Percentiles rank a stretch among this genome's conserved stretches.
phyloP scores from a whole-genome alignment of 1,140 invertebrate species.

The Drosophila pseudoananassae region DNA sequence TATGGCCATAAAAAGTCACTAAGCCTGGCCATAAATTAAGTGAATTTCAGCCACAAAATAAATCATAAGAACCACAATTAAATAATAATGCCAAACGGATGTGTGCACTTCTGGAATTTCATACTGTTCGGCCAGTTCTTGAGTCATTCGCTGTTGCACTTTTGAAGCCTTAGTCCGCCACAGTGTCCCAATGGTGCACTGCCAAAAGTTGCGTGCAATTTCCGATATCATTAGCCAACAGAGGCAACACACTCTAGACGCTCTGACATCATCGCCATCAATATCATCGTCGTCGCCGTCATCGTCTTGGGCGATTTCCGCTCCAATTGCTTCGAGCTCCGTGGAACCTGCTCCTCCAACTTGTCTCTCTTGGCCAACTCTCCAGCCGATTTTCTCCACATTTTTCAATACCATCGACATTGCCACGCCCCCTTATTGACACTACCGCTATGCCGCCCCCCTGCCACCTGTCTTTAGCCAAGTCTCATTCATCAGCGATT shows the following conservation, averaged over 20 bases:
- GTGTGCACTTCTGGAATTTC: slow-evolving; percentile 1
- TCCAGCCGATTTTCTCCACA: too few species aligned
- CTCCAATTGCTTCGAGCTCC: slow-evolving; percentile 53
- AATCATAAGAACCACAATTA: not conserved
- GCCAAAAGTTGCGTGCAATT: slow-evolving; percentile 55
- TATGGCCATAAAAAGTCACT: not conserved
- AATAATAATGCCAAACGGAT: too few species aligned
- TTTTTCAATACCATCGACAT: slow-evolving; percentile 33
- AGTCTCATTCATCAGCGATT: slow-evolving; percentile 16
- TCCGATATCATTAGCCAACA: slow-evolving; percentile 61
- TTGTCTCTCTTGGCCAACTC: slow-evolving; percentile 23
- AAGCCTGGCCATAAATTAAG: not conserved
- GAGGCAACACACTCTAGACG: slow-evolving; percentile 23
- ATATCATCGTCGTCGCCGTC: slow-evolving; percentile 11
- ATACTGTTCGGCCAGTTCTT: not conserved
- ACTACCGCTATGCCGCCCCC: not conserved
- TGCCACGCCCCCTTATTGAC: slow-evolving; percentile 18
- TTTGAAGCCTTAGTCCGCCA: not conserved
- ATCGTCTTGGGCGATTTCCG: slow-evolving; percentile 48
- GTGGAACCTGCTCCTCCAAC: slow-evolving; percentile 4
- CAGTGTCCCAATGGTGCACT: slow-evolving; percentile 2
- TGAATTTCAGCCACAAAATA: not conserved
- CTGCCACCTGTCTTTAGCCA: not conserved
- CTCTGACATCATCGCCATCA: slow-evolving; percentile 46
- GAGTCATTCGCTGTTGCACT: not conserved